Conservation (phyloP, 2,113 vertebrate genomes). For the Capricornis sumatraensis region DNA sequence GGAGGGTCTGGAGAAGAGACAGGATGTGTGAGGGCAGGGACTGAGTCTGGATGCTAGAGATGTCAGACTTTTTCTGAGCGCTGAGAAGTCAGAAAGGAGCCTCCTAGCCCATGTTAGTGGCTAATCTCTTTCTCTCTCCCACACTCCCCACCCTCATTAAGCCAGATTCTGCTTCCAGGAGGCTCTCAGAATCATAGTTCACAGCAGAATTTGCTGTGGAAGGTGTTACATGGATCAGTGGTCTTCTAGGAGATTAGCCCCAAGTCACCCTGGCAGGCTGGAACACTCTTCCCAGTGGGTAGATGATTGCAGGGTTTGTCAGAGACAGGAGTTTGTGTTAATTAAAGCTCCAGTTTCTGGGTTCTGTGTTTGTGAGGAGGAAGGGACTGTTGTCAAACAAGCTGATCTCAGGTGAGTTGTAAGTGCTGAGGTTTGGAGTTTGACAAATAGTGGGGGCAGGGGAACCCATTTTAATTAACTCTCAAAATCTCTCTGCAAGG, state of each 20-base stretch:
- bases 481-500: neutral
- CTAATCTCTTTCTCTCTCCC: neutral
- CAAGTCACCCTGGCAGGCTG: neutral
- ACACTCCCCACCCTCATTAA: neutral
- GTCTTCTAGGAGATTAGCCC: neutral
- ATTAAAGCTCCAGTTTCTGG: neutral
- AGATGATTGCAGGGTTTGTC: neutral
- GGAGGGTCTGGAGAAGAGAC: neutral
- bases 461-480: neutral
- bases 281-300: neutral
- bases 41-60: neutral
- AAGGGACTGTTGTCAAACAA: neutral
- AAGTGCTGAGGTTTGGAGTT: neutral
- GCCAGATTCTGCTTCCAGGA: neutral
- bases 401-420: neutral
- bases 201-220: neutral
- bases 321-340: neutral
- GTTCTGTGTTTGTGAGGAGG: neutral
- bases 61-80: neutral
- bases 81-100: neutral
- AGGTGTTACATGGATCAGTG: no score
- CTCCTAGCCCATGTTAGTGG: neutral
- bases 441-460: neutral
- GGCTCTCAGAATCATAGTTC: neutral
- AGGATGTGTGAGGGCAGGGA: fast-evolving